Evolutionary conservation across 2,888 invertebrate species (phyloP), one percentile per base, ranked within the genome.

Genomic region (Trachelus stipa): DNA sequence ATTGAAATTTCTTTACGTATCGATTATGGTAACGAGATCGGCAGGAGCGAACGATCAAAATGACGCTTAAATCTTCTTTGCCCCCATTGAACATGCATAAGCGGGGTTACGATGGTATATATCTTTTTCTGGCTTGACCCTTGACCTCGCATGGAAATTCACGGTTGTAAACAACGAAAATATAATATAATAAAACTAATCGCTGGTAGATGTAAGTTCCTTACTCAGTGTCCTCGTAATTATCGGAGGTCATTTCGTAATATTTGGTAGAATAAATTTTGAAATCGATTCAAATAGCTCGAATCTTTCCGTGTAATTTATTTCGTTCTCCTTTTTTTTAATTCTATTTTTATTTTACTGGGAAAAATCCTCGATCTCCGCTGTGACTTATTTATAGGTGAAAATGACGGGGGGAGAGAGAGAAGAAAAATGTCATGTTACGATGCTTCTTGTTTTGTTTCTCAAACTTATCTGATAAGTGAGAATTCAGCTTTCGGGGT

Each of bases 51-150:
- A 23, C 74, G 34, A 68, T 79, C 76, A 75, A 79, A 81, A 80
- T 80, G 79, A 75, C 71, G 73, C 78, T 77, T 75, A 71, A 81
- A 81, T 76, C 79, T 77, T 79, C 77, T 75, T 79, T 77, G 78
- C 76, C 73, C 80, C 80, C 80, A 80, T 78, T 80, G 77, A 78
- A 77, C 77, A 78, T 78, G 74, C 56, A 73, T 12, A 75, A 23
- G 23, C 23, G 23, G 73, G 79, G 75, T 74, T 37, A 68, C 75
- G 81, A 80, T 81, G 80, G 82, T 81, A 80, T 81, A 81, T 82
- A 81, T 83, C 79, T 81, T 75, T 78, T 75, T 73, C 79, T 77
- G 74, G 77, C 79, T 82, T 79, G 80, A 83, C 82, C 82, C 79
- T 79, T 82, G 83, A 83, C 77, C 83, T 74, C 79, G 75, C 73